These are phyloP conservation scores for Rhadina sibilatrix DNA, from an alignment of 2,113 vertebrate genomes.

Conservation along the genomic window DNA sequence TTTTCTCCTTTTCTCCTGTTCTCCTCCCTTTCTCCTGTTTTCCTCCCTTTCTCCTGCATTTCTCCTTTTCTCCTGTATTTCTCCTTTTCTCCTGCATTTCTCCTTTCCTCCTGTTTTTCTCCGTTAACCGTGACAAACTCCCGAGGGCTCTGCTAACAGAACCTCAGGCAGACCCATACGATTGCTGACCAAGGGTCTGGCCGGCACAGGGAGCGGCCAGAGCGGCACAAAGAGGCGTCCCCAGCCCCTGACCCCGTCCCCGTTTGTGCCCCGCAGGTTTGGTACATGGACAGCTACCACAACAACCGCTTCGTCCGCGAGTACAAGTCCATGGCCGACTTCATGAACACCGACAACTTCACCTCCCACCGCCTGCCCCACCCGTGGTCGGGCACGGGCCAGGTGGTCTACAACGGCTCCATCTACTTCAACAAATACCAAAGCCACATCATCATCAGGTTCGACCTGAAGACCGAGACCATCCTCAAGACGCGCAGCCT, in stretches of 20 bases:
- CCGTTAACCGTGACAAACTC: no score
- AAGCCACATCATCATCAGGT: slow-evolving; percentile 96
- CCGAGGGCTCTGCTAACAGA: no score
- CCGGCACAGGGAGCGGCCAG: neutral
- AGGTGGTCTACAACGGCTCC: slow-evolving; percentile 98
- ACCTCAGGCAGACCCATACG: no score
- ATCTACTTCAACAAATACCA: slow-evolving; percentile 99
- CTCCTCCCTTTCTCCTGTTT: no score
- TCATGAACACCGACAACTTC: slow-evolving; percentile 96
- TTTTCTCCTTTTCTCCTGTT: no score
- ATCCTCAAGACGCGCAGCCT: slow-evolving; percentile 94
- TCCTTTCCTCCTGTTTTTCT: no score
- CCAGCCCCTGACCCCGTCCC: neutral
- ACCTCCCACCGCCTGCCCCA: slow-evolving; percentile 97
- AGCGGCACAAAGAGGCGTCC: no score
- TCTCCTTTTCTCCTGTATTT: no score
- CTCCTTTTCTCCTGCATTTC: no score
- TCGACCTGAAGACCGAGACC: slow-evolving; percentile 90
- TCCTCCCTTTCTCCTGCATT: no score
- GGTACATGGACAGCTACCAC: slow-evolving; percentile 99
- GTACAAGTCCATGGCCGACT: slow-evolving; percentile 93
- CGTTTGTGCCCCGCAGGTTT: slow-evolving; percentile 78
- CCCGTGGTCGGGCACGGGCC: slow-evolving; percentile 95
- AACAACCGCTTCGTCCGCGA: slow-evolving; percentile 98
- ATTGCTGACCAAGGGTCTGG: neutral